Base-by-base conservation (phyloP, 2,888 invertebrate species). In the Tupiocoris notatus region DNA sequence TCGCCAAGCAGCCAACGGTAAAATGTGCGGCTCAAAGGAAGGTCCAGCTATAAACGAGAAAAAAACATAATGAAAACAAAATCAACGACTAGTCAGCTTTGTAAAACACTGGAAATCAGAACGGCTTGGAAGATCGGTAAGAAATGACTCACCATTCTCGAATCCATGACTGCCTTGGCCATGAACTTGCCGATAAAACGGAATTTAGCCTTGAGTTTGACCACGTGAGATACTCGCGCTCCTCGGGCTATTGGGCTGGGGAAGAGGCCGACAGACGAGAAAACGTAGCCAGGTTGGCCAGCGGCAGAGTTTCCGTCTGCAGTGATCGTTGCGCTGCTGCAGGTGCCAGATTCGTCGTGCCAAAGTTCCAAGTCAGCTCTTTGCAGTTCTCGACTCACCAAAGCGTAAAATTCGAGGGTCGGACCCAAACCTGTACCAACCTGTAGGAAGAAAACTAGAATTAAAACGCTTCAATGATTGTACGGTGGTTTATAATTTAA, bases 111-210 rank as follows among this genome's bases (percentile, higher is more conserved):
- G n/a, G n/a, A n/a, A n/a, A n/a, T n/a, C n/a, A n/a, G n/a, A n/a
- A n/a, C n/a, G n/a, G n/a, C n/a, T n/a, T n/a, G n/a, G n/a, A n/a
- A n/a, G n/a, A n/a, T n/a, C n/a, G n/a, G n/a, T n/a, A n/a, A n/a
- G n/a, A n/a, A n/a, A n/a, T n/a, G n/a, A 6, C 87, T 86, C 83
- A 97, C 96, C 96, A 99, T 97, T 87, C 98, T 88, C 1, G 97
- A 97, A 86, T 99, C 99, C 92, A 98, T 96, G 77, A 99, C 93
- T 58, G 98, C 96, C 85, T 99, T 98, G 9, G 98, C 99, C 94
- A 99, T 96, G 84, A 99, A 95, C 83, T 97, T 97, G 25, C 99
- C 99, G 79, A 99, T 88, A 85, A 98, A 96, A 82, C 95, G 92
- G 85, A 97, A 98, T 85, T 97, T 97, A 80, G 92, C 89, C 84